phyloP scores from a whole-genome alignment of 2,113 vertebrate genomes.

The Gadus chalcogrammus region DNA sequence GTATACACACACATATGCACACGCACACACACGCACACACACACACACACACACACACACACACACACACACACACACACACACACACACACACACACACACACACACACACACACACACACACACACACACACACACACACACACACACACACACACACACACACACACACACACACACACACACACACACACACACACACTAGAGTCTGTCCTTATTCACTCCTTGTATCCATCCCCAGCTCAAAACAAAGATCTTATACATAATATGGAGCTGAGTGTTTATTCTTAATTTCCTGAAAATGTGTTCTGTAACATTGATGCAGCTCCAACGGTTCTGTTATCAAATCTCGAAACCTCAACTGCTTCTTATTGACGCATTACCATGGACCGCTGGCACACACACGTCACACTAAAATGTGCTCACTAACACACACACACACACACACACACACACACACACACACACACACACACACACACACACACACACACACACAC shows the following conservation, averaged over 20 bases:
- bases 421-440: conserved; percentile 3
- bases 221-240: too few species aligned
- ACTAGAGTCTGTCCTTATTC: too few species aligned
- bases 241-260: too few species aligned
- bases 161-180: neutral
- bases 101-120: conserved; percentile 14
- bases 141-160: conserved; percentile 10
- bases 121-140: too few species aligned
- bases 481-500: too few species aligned
- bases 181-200: neutral
- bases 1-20: neutral
- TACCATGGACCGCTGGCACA: conserved; percentile 4
- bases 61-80: conserved; percentile 26
- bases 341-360: too few species aligned
- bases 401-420: neutral
- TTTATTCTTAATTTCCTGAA: too few species aligned
- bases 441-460: neutral
- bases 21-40: conserved; percentile 22
- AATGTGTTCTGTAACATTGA: too few species aligned
- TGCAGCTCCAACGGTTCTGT: too few species aligned
- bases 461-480: neutral
- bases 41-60: conserved; percentile 16
- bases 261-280: too few species aligned
- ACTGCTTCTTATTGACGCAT: too few species aligned
- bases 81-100: conserved; percentile 22